A percentile compares a stretch with the other conserved stretches of the same genome.
phyloP scores from a whole-genome alignment of 2,888 invertebrate genomes.

The Lacanobia oleracea region DNA sequence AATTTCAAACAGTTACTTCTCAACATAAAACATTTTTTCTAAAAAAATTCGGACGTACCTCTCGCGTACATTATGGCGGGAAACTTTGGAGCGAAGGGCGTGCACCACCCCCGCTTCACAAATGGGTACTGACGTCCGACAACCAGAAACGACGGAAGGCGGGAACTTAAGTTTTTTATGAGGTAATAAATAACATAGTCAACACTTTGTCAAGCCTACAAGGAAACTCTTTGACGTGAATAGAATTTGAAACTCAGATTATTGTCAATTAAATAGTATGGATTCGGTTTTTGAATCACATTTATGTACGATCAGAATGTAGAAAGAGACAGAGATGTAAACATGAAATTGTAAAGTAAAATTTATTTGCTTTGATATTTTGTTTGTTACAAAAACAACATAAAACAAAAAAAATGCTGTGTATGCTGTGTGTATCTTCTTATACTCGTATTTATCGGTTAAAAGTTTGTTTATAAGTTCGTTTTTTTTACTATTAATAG shows the following conservation, averaged over 20 bases:
- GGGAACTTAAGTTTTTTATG: constrained; percentile 15
- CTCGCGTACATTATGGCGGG: constrained; percentile 83
- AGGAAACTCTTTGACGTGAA: background rate
- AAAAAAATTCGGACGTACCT: constrained; percentile 72
- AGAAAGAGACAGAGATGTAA: too few relatives aligned
- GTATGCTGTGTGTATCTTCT: too few relatives aligned
- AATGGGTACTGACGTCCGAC: constrained; percentile 72
- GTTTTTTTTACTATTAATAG: too few relatives aligned
- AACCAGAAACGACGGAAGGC: constrained; percentile 1
- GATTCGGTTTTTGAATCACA: too few relatives aligned
- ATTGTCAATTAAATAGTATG: too few relatives aligned
- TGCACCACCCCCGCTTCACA: constrained; percentile 73
- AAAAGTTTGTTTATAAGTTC: too few relatives aligned
- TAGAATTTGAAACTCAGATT: constrained; percentile 3
- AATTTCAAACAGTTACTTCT: background rate
- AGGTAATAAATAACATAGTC: constrained; percentile 13
- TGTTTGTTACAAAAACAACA: too few relatives aligned
- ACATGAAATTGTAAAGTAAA: too few relatives aligned
- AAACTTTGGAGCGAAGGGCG: constrained; percentile 77
- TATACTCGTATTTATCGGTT: too few relatives aligned
- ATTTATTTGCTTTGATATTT: too few relatives aligned
- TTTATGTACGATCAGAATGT: too few relatives aligned
- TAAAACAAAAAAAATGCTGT: too few relatives aligned
- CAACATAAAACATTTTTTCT: constrained; percentile 32
- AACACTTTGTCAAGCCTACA: constrained; percentile 7